Base-by-base conservation (phyloP, 2,888 invertebrate genomes). In the Lomographa bimaculata region DNA sequence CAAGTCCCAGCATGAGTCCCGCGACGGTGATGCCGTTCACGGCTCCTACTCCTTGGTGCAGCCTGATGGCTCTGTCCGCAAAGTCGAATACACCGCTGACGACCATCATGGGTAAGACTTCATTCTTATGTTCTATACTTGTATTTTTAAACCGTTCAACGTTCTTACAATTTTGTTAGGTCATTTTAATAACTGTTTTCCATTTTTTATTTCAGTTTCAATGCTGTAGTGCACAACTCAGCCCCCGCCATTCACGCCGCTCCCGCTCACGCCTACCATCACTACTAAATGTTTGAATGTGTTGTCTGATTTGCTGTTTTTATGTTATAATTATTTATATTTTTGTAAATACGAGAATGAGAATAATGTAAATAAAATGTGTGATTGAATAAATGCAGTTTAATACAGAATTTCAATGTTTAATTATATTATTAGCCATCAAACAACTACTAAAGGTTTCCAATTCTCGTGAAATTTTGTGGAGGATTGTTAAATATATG, bases 31-130 rank as follows among this genome's bases (percentile, higher is more conserved):
- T 62, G 75, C 78, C 30, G 92, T 92, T 36, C 89, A 91, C 64
- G 92, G 92, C 36, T 89, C 89, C 64, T 92, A 92, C 73, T 86
- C 89, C 24, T 76, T 91, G 39, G 81, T 89, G 52, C 90, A 91
- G 64, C 89, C 90, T 28, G 90, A 89, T 14, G 89, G 76, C 51
- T 69, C 90, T 61, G 71, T 86, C 35, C 82, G 90, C 59, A 89
- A 84, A 42, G 90, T 91, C 28, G 87, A 90, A 52, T 91, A 77
- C 66, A 63, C 71, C 57, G 73, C 77, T 35, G 89, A 90, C n/a
- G 59, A 44, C 38, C 57, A 59, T 48, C 41, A 46, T 23, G 60
- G 82, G 57, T 57, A 47, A 50, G 40, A n/a, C n/a, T n/a, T n/a
- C n/a, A n/a, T n/a, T n/a, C n/a, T n/a, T n/a, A n/a, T n/a, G n/a